These are phyloP conservation scores for Corvus moneduloides DNA, from an alignment of 2,113 vertebrate genomes.

Conservation along the genomic window DNA sequence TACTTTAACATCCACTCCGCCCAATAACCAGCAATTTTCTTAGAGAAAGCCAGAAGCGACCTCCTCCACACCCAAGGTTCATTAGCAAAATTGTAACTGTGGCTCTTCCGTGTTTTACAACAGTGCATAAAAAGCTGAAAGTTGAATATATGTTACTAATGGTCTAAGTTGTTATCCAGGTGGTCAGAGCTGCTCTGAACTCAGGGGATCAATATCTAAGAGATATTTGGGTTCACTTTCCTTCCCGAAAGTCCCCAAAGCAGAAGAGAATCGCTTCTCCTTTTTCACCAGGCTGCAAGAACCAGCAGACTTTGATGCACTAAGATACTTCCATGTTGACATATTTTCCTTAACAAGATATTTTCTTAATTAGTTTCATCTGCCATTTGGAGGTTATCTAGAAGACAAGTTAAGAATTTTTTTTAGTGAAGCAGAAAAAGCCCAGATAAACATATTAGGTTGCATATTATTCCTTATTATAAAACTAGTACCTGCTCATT, in stretches of 20 bases:
- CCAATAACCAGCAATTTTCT: neutral
- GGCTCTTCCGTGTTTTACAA: neutral
- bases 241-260: neutral
- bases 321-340: neutral
- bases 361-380: slow-evolving; percentile 36
- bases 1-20: neutral
- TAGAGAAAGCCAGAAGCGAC: neutral
- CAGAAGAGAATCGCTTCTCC: neutral
- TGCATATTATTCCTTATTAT: neutral
- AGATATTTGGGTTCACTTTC: slow-evolving; percentile 25
- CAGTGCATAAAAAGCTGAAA: neutral
- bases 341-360: slow-evolving; percentile 41
- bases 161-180: neutral
- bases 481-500: neutral
- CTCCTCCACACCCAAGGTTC: neutral
- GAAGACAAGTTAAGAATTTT: neutral
- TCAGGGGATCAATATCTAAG: neutral
- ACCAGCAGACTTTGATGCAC: neutral
- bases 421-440: slow-evolving; percentile 41
- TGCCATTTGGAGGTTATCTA: slow-evolving; percentile 25
- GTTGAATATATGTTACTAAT: neutral
- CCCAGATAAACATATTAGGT: neutral
- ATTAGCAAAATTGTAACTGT: neutral
- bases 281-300: slow-evolving; percentile 28
- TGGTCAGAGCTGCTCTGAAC: neutral